Conservation (phyloP, 2,888 invertebrate species). For the Hirtodrosophila confusa region DNA sequence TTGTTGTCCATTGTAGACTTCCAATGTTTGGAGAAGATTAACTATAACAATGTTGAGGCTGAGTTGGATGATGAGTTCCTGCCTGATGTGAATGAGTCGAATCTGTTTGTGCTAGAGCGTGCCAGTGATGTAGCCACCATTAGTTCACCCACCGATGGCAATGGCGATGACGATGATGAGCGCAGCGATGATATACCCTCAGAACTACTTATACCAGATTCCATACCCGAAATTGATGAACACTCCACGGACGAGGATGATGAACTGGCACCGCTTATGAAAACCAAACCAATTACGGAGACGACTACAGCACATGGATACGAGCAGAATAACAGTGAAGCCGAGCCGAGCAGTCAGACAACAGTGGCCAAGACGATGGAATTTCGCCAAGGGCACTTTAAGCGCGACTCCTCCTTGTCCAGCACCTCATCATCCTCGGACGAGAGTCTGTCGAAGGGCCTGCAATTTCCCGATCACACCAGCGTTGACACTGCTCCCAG, state of each 20-base stretch:
- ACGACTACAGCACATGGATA: slow-evolving; percentile 10
- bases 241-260: slow-evolving; percentile 81
- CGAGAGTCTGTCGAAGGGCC: slow-evolving; percentile 83
- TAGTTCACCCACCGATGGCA: slow-evolving; percentile 58
- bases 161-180: slow-evolving; percentile 77
- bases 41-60: slow-evolving; percentile 72
- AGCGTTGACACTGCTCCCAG: slow-evolving; percentile 61
- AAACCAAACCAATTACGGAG: slow-evolving; percentile 9
- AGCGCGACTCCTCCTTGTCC: slow-evolving; percentile 82
- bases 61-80: slow-evolving; percentile 82
- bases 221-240: slow-evolving; percentile 84
- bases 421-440: slow-evolving; percentile 83
- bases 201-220: slow-evolving; percentile 82
- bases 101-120: slow-evolving; percentile 80
- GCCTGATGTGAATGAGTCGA: slow-evolving; percentile 82
- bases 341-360: slow-evolving; percentile 10
- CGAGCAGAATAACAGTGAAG: not conserved
- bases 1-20: slow-evolving; percentile 51
- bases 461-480: slow-evolving; percentile 81
- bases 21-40: slow-evolving; percentile 70
- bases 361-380: slow-evolving; percentile 57
- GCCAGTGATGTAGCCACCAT: slow-evolving; percentile 82
- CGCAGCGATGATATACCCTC: slow-evolving; percentile 83
- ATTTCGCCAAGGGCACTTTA: slow-evolving; percentile 83
- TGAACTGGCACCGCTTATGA: slow-evolving; percentile 67